phyloP scores from a whole-genome alignment of 2,888 invertebrate genomes.

The Xanthostigma xanthostigma region DNA sequence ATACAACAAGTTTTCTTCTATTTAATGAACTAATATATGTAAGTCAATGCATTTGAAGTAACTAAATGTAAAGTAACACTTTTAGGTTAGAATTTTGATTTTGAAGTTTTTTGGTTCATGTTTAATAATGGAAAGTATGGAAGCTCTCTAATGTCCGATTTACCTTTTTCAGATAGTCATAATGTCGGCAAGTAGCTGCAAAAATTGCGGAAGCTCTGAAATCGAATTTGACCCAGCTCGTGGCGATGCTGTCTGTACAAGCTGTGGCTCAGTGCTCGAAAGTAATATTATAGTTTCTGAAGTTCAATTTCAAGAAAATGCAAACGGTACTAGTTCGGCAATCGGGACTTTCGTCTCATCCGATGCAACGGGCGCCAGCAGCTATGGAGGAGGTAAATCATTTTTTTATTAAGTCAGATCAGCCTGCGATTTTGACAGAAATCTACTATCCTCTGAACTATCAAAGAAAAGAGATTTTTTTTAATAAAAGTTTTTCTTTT shows the following conservation, averaged over 20 bases:
- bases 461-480: background rate
- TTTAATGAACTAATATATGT: no score
- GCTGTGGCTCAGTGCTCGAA: conserved; percentile 91
- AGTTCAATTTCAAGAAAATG: conserved; percentile 88
- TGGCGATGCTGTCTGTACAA: conserved; percentile 91
- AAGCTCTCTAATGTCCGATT: no score
- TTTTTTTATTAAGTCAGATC: background rate
- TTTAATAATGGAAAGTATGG: no score
- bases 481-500: conserved; percentile 4
- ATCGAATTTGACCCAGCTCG: conserved; percentile 89
- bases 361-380: conserved; percentile 73
- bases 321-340: conserved; percentile 72
- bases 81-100: no score
- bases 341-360: conserved; percentile 88
- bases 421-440: no score
- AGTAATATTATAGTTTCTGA: conserved; percentile 94
- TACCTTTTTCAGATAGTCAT: conserved; percentile 14
- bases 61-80: no score
- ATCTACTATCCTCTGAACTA: no score
- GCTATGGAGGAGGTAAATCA: conserved; percentile 54
- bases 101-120: no score
- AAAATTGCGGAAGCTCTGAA: conserved; percentile 75
- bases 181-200: conserved; percentile 62
- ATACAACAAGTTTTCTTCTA: no score
- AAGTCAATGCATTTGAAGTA: no score